A percentile compares a stretch with the other conserved stretches of the same genome.
Evolutionary conservation across 2,797 vertebrate species (phyloP).

Genomic region (Hoplostethus mediterraneus): DNA sequence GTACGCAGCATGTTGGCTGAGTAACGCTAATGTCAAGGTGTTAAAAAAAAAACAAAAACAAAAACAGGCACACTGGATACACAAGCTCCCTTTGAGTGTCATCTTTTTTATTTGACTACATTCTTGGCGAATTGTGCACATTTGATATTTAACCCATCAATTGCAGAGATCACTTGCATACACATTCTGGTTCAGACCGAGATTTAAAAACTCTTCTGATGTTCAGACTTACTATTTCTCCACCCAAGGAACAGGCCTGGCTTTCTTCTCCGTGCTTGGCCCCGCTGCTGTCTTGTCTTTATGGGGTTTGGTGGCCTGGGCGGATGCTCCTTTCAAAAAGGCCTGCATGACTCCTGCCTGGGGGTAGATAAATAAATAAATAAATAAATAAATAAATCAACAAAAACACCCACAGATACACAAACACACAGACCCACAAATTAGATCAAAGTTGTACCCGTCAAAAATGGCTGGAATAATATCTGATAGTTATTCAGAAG

Average conservation of each 20-base stretch:
- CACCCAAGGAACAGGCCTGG: conserved; percentile 92
- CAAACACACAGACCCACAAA: neutral
- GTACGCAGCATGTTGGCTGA: neutral
- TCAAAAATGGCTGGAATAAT: neutral
- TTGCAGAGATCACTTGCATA: no score
- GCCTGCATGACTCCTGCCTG: conserved; percentile 88
- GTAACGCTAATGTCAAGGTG: neutral
- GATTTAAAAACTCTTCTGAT: neutral
- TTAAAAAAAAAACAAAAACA: no score
- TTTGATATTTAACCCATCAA: no score
- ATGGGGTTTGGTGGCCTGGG: conserved; percentile 80
- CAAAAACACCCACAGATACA: neutral
- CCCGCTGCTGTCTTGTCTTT: conserved; percentile 88
- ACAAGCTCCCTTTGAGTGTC: no score
- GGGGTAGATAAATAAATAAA: no score
- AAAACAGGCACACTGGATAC: no score
- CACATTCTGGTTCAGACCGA: neutral
- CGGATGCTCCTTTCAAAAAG: conserved; percentile 90
- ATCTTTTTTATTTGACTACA: no score
- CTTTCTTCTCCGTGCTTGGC: conserved; percentile 88
- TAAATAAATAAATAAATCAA: neutral
- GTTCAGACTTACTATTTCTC: conserved; percentile 94
- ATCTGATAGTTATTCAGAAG: neutral
- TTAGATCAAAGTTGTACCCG: neutral
- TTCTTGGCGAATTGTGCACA: no score